Evolutionary conservation across 1,140 invertebrate genomes (phyloP), one percentile per base, ranked within the genome.

Genomic region (Eriosoma lanigerum): DNA sequence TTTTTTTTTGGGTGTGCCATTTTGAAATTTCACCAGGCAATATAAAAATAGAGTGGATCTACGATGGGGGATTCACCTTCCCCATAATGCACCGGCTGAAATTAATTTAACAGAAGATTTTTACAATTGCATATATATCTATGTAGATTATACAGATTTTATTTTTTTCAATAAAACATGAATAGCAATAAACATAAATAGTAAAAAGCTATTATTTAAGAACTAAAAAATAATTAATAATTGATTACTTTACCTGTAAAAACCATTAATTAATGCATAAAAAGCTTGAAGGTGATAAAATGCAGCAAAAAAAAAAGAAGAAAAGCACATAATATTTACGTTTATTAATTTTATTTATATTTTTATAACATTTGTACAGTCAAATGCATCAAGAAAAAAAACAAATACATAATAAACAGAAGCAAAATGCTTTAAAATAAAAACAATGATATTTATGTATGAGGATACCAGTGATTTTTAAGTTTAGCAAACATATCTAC

Each of bases 401-500:
- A n/a, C 52, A 54, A n/a, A 54, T 54, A 54, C 4, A 54, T 24
- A 56, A 56, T 24, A 24, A 12, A 21, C 9, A 56, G 1, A 56
- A 56, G n/a, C 54, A 56, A 56, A 56, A 12, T 12, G 3, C 21
- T 56, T 24, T 1, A 56, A 58, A 58, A 58, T 26, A 26, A 13
- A 58, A 58, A 58, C 21, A 12, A 48, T 48, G 10, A 13, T 26
- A 58, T 58, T 58, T 58, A 58, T 3, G n/a, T 66, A 38, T 38
- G 17, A 0, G 62, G 62, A 66, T 66, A 44, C 9, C 62, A 8
- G 2, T 17, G 62, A 38, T 66, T 38, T 66, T 66, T 66, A 5
- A 66, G 32, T 21, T 21, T 66, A n/a, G 29, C 29, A 66, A 66
- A 66, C n/a, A 38, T 38, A 66, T 66, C 62, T 21, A 66, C 29